These are phyloP conservation scores for Formica selysi DNA, from an alignment of 1,140 invertebrate genomes.

Conservation along the genomic window DNA sequence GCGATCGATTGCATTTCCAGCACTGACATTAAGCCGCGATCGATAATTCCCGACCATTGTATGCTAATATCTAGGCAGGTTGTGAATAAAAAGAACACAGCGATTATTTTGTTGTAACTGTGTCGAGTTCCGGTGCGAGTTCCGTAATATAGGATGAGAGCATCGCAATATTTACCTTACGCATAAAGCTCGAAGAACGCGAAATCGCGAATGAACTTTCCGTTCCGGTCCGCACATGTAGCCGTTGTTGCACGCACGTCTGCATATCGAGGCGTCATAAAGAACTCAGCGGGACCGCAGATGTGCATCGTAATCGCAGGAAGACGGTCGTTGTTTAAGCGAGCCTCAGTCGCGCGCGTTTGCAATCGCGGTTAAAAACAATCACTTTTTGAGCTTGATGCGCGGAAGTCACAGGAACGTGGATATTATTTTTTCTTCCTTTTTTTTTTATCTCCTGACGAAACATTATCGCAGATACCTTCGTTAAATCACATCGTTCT, in stretches of 20 bases:
- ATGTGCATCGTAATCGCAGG: constrained; percentile 65
- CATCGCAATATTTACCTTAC: constrained; percentile 7
- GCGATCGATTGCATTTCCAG: constrained; percentile 9
- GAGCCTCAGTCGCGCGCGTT: constrained; percentile 18
- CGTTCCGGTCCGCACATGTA: constrained; percentile 38
- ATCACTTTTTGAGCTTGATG: constrained; percentile 60
- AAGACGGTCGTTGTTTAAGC: constrained; percentile 65
- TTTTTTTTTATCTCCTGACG: background rate
- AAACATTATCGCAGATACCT: background rate
- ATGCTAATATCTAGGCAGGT: constrained; percentile 4
- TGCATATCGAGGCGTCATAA: constrained; percentile 4
- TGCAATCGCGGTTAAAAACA: constrained; percentile 60
- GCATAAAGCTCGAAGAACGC: constrained; percentile 29
- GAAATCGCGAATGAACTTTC: background rate
- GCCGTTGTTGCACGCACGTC: constrained; percentile 33
- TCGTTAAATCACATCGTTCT: background rate
- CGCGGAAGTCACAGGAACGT: constrained; percentile 3
- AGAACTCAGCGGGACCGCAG: constrained; percentile 57
- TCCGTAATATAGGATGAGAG: background rate
- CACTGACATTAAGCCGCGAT: constrained; percentile 9
- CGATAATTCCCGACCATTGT: constrained; percentile 24
- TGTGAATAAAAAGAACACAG: background rate
- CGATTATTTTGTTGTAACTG: constrained; percentile 23
- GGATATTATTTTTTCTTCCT: background rate
- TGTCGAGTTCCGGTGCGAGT: constrained; percentile 1